Evolutionary conservation across 1,140 invertebrate genomes (phyloP).

Genomic region (Heliconius hewitsoni): DNA sequence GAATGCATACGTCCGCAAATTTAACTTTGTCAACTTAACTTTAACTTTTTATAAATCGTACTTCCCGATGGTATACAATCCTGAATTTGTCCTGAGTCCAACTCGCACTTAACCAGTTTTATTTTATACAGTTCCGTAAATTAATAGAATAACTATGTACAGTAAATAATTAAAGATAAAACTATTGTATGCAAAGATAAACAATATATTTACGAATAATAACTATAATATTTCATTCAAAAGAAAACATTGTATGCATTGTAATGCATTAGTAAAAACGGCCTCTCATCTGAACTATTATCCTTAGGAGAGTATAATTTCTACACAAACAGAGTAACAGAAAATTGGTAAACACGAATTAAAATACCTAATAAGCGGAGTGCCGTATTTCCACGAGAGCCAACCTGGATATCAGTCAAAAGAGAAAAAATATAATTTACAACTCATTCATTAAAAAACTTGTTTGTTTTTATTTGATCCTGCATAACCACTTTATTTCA

Average conservation of each 20-base stretch:
- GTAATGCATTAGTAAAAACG: background rate
- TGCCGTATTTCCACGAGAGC: slow-evolving; percentile 14
- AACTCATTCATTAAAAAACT: slow-evolving; percentile 46
- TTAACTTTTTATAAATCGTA: no score
- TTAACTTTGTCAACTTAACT: no score
- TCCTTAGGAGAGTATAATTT: background rate
- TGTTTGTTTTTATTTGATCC: slow-evolving; percentile 45
- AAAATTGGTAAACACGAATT: slow-evolving; percentile 16
- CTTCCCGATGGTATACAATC: no score
- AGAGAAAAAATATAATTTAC: slow-evolving; percentile 38
- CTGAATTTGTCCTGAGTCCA: no score
- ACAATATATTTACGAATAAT: background rate
- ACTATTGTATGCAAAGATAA: background rate
- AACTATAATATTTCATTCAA: background rate
- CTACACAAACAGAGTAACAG: background rate
- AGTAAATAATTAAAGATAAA: background rate
- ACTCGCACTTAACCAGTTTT: background rate
- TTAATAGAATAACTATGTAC: background rate
- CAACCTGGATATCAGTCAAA: slow-evolving; percentile 36
- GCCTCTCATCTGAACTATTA: background rate
- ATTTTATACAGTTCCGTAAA: background rate
- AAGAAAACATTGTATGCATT: background rate
- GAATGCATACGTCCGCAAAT: no score
- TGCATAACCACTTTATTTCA: slow-evolving; percentile 35
- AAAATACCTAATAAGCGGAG: slow-evolving; percentile 29